These are phyloP conservation scores for Drosophila murphyi DNA, from an alignment of 1,140 invertebrate genomes.

Conservation along the genomic window DNA sequence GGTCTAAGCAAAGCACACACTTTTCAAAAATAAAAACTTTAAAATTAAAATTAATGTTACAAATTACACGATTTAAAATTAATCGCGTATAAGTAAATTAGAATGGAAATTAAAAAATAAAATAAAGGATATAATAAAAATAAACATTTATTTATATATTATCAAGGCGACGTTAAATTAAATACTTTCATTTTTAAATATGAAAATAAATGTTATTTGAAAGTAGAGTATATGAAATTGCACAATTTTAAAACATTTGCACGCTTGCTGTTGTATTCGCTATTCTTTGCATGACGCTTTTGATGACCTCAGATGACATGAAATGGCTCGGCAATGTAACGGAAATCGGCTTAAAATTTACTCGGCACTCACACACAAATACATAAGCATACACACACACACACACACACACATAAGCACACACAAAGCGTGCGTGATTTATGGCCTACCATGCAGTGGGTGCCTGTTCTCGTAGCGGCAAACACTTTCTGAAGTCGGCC, in stretches of 20 bases:
- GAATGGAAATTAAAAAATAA: too few species aligned
- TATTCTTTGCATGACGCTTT: slow-evolving; percentile 37
- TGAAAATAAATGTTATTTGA: neutral
- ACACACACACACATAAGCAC: slow-evolving; percentile 22
- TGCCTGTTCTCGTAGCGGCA: neutral
- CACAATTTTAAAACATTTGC: neutral
- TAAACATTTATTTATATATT: too few species aligned
- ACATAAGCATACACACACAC: slow-evolving; percentile 15
- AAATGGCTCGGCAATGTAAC: slow-evolving; percentile 52
- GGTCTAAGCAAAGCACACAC: too few species aligned
- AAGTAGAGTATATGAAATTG: neutral
- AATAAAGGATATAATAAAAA: too few species aligned
- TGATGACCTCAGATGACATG: slow-evolving; percentile 52
- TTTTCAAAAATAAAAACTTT: too few species aligned
- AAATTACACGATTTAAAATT: too few species aligned
- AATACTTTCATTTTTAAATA: too few species aligned
- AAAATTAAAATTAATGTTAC: too few species aligned
- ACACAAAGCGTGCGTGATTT: slow-evolving; percentile 64
- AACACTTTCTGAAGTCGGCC: slow-evolving; percentile 41
- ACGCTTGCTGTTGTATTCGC: neutral
- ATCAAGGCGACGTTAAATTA: too few species aligned
- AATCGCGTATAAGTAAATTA: too few species aligned
- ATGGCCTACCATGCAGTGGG: slow-evolving; percentile 43
- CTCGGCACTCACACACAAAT: slow-evolving; percentile 18
- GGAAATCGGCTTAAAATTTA: slow-evolving; percentile 76